phyloP scores from a whole-genome alignment of 2,888 invertebrate species.

The Stramonita haemastoma region DNA sequence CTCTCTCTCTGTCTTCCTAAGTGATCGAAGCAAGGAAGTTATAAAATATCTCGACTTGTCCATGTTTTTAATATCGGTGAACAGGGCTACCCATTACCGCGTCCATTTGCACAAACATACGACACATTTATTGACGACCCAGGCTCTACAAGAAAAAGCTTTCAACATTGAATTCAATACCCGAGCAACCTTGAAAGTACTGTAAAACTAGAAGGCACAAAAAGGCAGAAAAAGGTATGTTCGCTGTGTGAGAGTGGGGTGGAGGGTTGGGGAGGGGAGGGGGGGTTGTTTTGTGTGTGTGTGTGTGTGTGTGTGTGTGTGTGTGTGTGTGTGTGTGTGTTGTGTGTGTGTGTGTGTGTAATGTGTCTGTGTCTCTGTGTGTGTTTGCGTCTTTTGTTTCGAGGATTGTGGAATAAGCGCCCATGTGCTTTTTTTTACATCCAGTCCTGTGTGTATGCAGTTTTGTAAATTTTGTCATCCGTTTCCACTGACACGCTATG shows the following conservation, averaged over 20 bases:
- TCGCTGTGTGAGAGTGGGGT: neutral
- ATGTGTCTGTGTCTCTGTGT: neutral
- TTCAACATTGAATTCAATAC: conserved; percentile 14
- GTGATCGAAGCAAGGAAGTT: neutral
- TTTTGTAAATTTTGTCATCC: too few species aligned
- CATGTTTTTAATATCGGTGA: conserved; percentile 9
- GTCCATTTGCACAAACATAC: conserved; percentile 14
- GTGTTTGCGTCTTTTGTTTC: neutral
- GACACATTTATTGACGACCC: conserved; percentile 1
- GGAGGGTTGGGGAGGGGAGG: neutral
- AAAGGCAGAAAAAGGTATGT: neutral
- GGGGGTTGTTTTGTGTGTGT: too few species aligned
- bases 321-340: neutral
- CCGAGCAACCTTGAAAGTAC: conserved; percentile 4
- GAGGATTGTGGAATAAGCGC: too few species aligned
- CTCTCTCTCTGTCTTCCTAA: too few species aligned
- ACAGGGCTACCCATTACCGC: conserved; percentile 2
- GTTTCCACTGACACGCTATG: too few species aligned
- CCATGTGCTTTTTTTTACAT: too few species aligned
- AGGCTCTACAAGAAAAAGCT: neutral
- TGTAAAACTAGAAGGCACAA: neutral
- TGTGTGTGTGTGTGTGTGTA: neutral
- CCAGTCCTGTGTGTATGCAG: too few species aligned
- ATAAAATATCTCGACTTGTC: conserved; percentile 17
- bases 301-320: neutral